Evolutionary conservation across 2,797 vertebrate species (phyloP).

Genomic region (Hybognathus amarus): DNA sequence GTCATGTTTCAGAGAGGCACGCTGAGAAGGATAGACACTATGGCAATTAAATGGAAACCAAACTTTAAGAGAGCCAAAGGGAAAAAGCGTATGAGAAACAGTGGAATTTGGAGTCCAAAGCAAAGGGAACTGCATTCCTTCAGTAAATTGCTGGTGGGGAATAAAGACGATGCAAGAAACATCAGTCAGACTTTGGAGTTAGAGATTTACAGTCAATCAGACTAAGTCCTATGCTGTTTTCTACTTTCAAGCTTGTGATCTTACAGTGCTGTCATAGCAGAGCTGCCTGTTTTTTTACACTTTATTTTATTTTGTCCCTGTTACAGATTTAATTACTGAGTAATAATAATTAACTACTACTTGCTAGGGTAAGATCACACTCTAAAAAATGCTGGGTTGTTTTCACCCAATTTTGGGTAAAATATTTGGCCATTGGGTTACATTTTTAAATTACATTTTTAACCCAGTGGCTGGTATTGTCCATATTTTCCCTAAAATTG

Average conservation of each 20-base stretch:
- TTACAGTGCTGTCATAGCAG: constrained; percentile 10
- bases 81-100: constrained; percentile 28
- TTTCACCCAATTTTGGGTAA: too few species aligned
- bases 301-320: too few species aligned
- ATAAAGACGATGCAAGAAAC: constrained; percentile 27
- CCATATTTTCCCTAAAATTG: too few species aligned
- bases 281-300: not conserved
- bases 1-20: constrained; percentile 59
- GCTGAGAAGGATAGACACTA: constrained; percentile 54
- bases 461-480: too few species aligned
- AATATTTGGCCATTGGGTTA: too few species aligned
- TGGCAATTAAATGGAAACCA: constrained; percentile 60
- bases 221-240: not conserved
- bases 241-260: constrained; percentile 12
- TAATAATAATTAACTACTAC: too few species aligned
- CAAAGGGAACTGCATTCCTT: constrained; percentile 43
- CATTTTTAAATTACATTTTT: too few species aligned
- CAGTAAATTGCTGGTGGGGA: constrained; percentile 43
- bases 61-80: constrained; percentile 51
- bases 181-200: constrained; percentile 3
- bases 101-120: constrained; percentile 23
- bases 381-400: too few species aligned
- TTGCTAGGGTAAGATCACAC: too few species aligned
- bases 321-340: too few species aligned
- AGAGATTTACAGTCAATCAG: constrained; percentile 21